Evolutionary conservation across 2,888 invertebrate genomes (phyloP).

Genomic region (Cheilosia vernalis): DNA sequence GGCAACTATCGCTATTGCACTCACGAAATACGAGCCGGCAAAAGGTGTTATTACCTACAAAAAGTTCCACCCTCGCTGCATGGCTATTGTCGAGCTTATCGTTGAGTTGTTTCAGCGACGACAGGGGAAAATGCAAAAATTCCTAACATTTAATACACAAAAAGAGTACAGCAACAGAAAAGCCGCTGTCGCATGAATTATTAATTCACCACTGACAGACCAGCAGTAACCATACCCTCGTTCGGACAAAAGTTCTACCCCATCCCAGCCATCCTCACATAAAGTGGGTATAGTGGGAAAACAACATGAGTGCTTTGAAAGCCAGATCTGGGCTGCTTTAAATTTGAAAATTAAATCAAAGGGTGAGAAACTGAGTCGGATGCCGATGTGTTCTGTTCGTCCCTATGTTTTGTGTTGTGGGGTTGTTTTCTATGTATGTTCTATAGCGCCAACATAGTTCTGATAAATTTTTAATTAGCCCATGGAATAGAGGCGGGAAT

Average conservation of each 20-base stretch:
- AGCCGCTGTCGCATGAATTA: constrained; percentile 32
- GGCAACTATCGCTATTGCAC: constrained; percentile 42
- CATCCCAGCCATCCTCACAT: not conserved
- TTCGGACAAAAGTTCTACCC: not conserved
- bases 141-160: constrained; percentile 35
- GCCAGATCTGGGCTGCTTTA: constrained; percentile 23
- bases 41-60: constrained; percentile 2
- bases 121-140: not conserved
- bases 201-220: constrained; percentile 34
- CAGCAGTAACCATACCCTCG: constrained; percentile 26
- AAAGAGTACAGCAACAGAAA: constrained; percentile 29
- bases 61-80: not conserved
- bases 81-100: not conserved
- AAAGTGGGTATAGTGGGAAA: not conserved
- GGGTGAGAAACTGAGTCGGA: constrained; percentile 12
- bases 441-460: constrained; percentile 8
- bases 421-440: constrained; percentile 6
- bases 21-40: constrained; percentile 16
- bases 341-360: constrained; percentile 43
- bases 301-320: constrained; percentile 5
- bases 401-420: not conserved
- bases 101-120: not conserved
- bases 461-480: constrained; percentile 53
- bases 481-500: not conserved
- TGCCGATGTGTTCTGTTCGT: not conserved